These are phyloP conservation scores for Cylindroiulus punctatus DNA, from an alignment of 2,888 invertebrate genomes.

Conservation along the genomic window DNA sequence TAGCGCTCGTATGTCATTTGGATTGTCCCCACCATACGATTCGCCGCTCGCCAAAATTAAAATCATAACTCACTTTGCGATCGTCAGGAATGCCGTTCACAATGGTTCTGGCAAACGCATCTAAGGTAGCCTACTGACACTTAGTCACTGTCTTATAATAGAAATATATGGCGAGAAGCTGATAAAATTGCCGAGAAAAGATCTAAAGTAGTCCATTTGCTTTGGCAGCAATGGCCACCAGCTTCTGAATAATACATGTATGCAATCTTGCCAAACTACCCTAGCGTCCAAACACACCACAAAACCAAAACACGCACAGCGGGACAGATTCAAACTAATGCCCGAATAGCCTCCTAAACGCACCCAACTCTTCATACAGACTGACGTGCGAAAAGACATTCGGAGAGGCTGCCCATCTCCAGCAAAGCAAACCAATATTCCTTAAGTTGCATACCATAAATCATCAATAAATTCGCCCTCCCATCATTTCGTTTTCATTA, in stretches of 20 bases:
- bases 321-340: conserved; percentile 39
- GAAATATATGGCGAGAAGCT: conserved; percentile 43
- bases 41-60: conserved; percentile 45
- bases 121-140: conserved; percentile 42
- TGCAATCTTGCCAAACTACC: conserved; percentile 34
- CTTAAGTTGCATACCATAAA: neutral
- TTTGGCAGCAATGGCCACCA: conserved; percentile 44
- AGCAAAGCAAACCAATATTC: conserved; percentile 8
- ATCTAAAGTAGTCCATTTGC: conserved; percentile 45
- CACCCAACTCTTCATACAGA: neutral
- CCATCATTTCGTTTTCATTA: conserved; percentile 43
- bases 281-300: conserved; percentile 5
- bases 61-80: conserved; percentile 45
- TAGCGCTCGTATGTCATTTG: conserved; percentile 30
- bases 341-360: conserved; percentile 39
- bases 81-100: conserved; percentile 34
- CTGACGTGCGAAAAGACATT: conserved; percentile 36
- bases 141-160: conserved; percentile 47
- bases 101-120: conserved; percentile 2
- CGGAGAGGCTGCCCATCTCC: conserved; percentile 17
- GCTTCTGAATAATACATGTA: conserved; percentile 45
- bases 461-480: conserved; percentile 43
- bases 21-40: conserved; percentile 31
- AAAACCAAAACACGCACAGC: conserved; percentile 47
- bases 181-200: conserved; percentile 44